Conservation (phyloP, 2,797 vertebrate genomes). For the Argya squamiceps region DNA sequence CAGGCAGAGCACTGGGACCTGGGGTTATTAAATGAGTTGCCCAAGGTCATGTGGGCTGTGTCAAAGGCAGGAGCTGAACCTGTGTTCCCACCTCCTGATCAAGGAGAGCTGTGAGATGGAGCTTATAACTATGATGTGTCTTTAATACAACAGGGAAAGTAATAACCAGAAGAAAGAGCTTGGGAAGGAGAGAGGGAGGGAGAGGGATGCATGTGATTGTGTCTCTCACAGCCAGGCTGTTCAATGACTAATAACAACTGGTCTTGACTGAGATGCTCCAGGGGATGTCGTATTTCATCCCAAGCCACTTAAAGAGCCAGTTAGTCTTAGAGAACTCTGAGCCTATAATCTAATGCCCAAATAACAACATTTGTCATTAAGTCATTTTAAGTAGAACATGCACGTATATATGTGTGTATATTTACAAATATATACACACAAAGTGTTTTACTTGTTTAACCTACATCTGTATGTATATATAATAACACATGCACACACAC, state of each 20-base stretch:
- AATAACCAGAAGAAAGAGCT: conserved; percentile 43
- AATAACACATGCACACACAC: conserved; percentile 10
- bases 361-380: conserved; percentile 45
- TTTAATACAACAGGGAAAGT: conserved; percentile 24
- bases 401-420: conserved; percentile 15
- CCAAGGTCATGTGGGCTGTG: not conserved
- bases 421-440: conserved; percentile 50
- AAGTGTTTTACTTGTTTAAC: conserved; percentile 46
- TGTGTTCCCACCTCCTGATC: not conserved
- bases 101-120: not conserved
- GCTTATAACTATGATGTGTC: not conserved
- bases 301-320: conserved; percentile 53
- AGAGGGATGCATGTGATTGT: not conserved
- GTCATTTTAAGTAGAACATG: not conserved
- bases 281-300: conserved; percentile 42
- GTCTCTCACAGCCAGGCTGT: conserved; percentile 4
- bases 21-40: not conserved
- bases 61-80: not conserved
- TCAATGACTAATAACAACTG: conserved; percentile 31
- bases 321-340: conserved; percentile 30
- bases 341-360: conserved; percentile 56
- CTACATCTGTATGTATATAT: conserved; percentile 46
- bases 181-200: not conserved
- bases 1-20: not conserved
- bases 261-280: not conserved